Evolutionary conservation across 2,797 vertebrate species (phyloP), one percentile per base, ranked within the genome.

Genomic region (Enteromius viviparus): DNA sequence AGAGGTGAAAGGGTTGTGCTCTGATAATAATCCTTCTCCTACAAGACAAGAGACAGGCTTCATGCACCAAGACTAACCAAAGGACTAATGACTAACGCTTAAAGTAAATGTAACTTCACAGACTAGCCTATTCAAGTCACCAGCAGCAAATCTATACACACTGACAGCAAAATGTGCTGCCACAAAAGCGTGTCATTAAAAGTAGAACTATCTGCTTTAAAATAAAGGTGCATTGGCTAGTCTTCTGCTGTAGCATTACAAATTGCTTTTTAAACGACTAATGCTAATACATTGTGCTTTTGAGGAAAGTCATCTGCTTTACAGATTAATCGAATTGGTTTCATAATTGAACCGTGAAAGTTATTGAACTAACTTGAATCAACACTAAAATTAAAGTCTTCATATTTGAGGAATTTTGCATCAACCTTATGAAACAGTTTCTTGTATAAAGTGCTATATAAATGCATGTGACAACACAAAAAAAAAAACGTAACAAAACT

Each of bases 21-120:
- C 70, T 55, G 62, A 76, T 47, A 82, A 82, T 45, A 82, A 66
- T 76, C 72, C 72, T 72, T n/a, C 76, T 51, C 42, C 58, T 26
- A 26, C 21, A 81, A 74, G 49, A 55, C 17, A 4, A 68, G 32
- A 68, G 80, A 77, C 34, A 42, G 64, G 32, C 32, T 42, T 12
- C 3, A 15, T 45, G 49, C n/a, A 32, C 29, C 4, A 23, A 66
- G 10, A 37, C 71, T 74, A 53, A 74, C 29, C 66, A 26, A 15
- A 45, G 75, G 58, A 77, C 23, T 77, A 62, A 64, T 19, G 26
- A 77, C 23, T 77, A 29, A 47, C 5, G 10, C 29, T 64, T 47
- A 47, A 29, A 45, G 17, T 62, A 62, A 62, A 64, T 7, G 75
- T 40, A 17, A 58, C 19, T 34, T 53, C 17, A 32, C 26, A 51